Evolutionary conservation across 2,888 invertebrate species (phyloP), one percentile per base, ranked within the genome.

Genomic region (Zygothrica quintamaculata): DNA sequence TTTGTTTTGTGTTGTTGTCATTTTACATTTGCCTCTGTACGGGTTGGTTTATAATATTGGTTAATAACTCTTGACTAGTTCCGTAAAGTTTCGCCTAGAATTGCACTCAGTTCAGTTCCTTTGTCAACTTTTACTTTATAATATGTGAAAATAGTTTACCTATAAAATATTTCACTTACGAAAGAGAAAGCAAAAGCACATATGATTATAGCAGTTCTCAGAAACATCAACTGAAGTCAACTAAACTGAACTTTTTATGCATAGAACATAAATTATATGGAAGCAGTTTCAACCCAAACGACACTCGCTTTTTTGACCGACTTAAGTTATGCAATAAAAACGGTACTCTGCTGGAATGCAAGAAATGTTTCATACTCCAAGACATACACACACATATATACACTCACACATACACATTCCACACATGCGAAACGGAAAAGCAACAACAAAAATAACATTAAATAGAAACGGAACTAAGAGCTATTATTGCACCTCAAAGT

Each of bases 401-500:
- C 60, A 56, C 53, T 53, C 9, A 12, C 66, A 39, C 40, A 52
- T 18, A 29, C 29, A 29, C 29, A n/a, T 2, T 46, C 31, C 18
- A 50, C 40, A 50, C 51, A 33, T 40, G 29, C 9, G 29, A 5
- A n/a, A 9, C n/a, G 29, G 29, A 29, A n/a, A 9, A 15, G 15
- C 36, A 6, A 22, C 18, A 22, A 22, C 3, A 22, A 22, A 7
- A 43, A 36, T 11, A 43, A 11, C 5, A 11, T 4, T 13, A 11
- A 33, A n/a, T 26, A 36, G 58, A 13, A 7, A 26, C 7, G 55
- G 26, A 46, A 34, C 48, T 56, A 47, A 46, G 52, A 34, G 43
- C 64, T 46, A 34, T 70, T 74, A 61, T 64, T 77, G 74, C 77
- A 65, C 18, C 53, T 74, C 39, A 57, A 62, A 62, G 56, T 59